Base-by-base conservation (phyloP, 2,888 invertebrate genomes). In the Podotricha telesiphe region DNA sequence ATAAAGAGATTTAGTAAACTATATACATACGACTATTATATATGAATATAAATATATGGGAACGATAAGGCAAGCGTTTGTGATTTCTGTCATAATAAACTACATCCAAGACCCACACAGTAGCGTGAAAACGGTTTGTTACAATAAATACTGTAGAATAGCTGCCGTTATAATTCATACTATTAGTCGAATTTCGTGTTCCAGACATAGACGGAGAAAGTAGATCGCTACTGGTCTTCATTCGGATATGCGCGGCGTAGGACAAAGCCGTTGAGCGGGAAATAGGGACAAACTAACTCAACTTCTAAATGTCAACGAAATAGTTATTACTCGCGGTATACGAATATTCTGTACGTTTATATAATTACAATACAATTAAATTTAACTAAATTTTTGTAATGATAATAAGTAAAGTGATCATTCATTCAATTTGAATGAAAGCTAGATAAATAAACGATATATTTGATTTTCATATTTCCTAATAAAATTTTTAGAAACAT, bases 171-270 rank as follows among this genome's bases (percentile, higher is more conserved):
- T 91, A 91, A 88, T 86, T 91, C 86, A 89, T 86, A 86, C 86
- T 87, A 91, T 91, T 92, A 90, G 92, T 91, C 89, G 88, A 89
- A 89, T 86, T 92, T 91, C 89, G 87, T 90, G 91, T 91, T 89
- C 82, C 81, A 81, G 79, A 80, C 81, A 80, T 79, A 79, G 78
- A 75, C 82, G 86, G 92, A 89, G 92, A 93, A 92, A 93, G 92
- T 90, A 80, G 84, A 75, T 75, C 77, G 91, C 92, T 92, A 91
- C 92, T 86, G 91, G 92, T 89, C 88, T 91, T 92, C 83, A 82
- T 78, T 76, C 73, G 72, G 80, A 67, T 61, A 59, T 47, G 55
- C 53, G 37, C 58, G 68, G 77, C 76, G 65, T 74, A 69, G 69
- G 75, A 72, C 55, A 64, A 58, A 65, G 47, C 65, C 67, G 67